Evolutionary conservation across 1,140 invertebrate species (phyloP).

Genomic region (Ephestia elutella): DNA sequence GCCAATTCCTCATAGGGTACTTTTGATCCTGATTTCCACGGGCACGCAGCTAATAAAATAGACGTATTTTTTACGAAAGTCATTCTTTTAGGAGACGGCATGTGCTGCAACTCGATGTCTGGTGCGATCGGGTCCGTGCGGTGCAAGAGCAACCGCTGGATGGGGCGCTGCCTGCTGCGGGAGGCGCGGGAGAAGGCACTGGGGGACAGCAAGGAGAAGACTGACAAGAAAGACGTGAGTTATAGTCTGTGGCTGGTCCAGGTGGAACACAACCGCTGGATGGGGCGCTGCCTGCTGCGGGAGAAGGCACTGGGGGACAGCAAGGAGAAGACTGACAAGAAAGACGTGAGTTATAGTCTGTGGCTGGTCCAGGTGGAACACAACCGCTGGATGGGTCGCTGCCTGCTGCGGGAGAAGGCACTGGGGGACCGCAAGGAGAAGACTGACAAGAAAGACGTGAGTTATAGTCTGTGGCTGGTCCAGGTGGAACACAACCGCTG

Average conservation of each 20-base stretch:
- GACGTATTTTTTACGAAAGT: too few relatives aligned
- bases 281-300: conserved; percentile 59
- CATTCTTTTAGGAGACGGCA: conserved; percentile 32
- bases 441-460: too few relatives aligned
- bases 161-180: conserved; percentile 59
- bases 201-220: conserved; percentile 44
- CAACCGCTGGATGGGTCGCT: conserved; percentile 65
- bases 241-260: background rate
- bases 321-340: conserved; percentile 54
- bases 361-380: conserved; percentile 30
- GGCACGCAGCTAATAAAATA: too few relatives aligned
- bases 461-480: too few relatives aligned
- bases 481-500: conserved; percentile 47
- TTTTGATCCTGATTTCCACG: too few relatives aligned
- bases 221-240: conserved; percentile 52
- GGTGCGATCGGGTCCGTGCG: conserved; percentile 18
- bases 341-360: conserved; percentile 43
- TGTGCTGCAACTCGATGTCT: conserved; percentile 38
- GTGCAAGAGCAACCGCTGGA: conserved; percentile 60
- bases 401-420: conserved; percentile 48
- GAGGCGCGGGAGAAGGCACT: conserved; percentile 52
- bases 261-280: conserved; percentile 55
- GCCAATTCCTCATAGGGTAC: too few relatives aligned
- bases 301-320: conserved; percentile 38
- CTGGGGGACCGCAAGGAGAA: conserved; percentile 25